These are phyloP conservation scores for Phalacrocorax aristotelis DNA, from an alignment of 2,113 vertebrate genomes.

Conservation along the genomic window DNA sequence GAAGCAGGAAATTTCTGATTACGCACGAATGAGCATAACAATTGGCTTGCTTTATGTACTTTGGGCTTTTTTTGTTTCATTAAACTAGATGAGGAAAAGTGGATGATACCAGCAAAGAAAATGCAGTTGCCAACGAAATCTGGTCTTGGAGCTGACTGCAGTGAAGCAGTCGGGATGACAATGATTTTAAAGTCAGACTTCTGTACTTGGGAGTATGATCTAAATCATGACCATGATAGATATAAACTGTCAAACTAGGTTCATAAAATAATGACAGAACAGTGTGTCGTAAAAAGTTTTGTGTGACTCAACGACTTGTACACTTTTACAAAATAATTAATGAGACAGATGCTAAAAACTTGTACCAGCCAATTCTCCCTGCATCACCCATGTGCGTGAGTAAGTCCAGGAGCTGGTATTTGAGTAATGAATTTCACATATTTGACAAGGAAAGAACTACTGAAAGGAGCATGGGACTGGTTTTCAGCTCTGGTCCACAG, in stretches of 20 bases:
- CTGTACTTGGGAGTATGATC: neutral
- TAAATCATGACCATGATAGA: neutral
- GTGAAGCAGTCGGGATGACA: neutral
- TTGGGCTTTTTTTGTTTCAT: neutral
- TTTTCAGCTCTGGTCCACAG: neutral
- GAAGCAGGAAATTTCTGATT: neutral
- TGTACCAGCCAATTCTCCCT: neutral
- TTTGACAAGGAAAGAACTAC: neutral
- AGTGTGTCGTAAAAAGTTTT: neutral
- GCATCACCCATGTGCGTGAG: neutral
- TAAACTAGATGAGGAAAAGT: neutral
- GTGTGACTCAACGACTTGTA: neutral
- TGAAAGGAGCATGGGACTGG: neutral
- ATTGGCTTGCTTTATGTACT: neutral
- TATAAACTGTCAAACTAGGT: neutral
- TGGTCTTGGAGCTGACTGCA: neutral
- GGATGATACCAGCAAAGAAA: neutral
- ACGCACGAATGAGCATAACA: neutral
- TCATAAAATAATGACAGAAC: neutral
- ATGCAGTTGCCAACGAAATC: neutral
- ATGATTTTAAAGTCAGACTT: neutral
- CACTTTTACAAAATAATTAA: neutral
- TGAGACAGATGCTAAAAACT: neutral
- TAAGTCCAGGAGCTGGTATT: neutral
- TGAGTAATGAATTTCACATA: neutral